Evolutionary conservation across 1,140 invertebrate species (phyloP), one percentile per base, ranked within the genome.

Genomic region (Drosophila kurseongensis): DNA sequence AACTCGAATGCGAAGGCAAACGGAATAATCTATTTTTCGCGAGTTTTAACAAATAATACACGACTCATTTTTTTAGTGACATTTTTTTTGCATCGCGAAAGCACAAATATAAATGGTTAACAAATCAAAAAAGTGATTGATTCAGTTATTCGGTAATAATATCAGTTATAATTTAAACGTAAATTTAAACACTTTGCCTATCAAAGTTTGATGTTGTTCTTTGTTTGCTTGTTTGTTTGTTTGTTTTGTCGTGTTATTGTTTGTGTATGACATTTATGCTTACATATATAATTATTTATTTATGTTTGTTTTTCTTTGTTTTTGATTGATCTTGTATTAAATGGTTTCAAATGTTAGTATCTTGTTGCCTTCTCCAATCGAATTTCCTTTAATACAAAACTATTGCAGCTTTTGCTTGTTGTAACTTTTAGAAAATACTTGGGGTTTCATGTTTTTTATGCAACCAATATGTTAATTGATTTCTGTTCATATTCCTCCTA

Each of bases 351-450:
- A 75, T 89, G 41, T 69, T 57, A 76, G 55, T 75, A 57, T 60
- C 65, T 65, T 69, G 40, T 48, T 72, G 48, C 71, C 66, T 65
- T 51, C 55, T 67, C 27, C 60, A 73, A 69, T 76, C 50, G 47
- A 54, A 60, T 57, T 73, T 83, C 47, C 35, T 84, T 50, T 40
- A 89, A 73, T 84, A 78, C 74, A 84, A 90, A 82, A 74, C 60
- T 80, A 90, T 89, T 78, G 69, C 77, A 89, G 61, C 67, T 59
- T 62, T 50, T 57, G 75, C 23, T 51, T 52, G 41, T 72, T 60
- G 16, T 67, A 76, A 63, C 73, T 57, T 56, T 80, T 80, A 57
- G 68, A 80, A 85, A 85, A 85, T 82, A 69, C 71, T 75, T 75
- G 45, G 52, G 48, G 23, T 44, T 40, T 61, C 16, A 50, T 51